These are phyloP conservation scores for Ormyrus nitidulus DNA, from an alignment of 2,888 invertebrate genomes.

Conservation along the genomic window DNA sequence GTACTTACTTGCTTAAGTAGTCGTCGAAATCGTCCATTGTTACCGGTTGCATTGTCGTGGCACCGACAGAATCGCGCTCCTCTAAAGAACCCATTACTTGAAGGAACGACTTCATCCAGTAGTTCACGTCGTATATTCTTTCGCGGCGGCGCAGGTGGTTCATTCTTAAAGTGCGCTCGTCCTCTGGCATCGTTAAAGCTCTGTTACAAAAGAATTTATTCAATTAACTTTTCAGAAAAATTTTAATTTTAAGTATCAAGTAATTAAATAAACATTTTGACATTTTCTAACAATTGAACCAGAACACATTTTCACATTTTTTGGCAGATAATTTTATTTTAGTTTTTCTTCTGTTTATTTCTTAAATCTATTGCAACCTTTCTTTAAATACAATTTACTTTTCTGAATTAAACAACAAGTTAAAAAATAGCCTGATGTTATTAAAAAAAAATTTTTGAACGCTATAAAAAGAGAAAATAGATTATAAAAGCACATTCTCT, in stretches of 20 bases:
- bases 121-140: slow-evolving; percentile 88
- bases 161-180: slow-evolving; percentile 91
- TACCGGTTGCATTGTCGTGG: slow-evolving; percentile 92
- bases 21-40: slow-evolving; percentile 94
- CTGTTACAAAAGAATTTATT: slow-evolving; percentile 70
- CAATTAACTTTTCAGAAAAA: not conserved
- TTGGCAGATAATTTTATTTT: too few species aligned
- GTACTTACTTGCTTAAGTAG: slow-evolving; percentile 87
- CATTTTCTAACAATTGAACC: too few species aligned
- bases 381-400: too few species aligned
- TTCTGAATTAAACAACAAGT: not conserved
- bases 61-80: slow-evolving; percentile 88
- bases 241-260: not conserved
- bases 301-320: too few species aligned
- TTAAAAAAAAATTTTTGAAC: not conserved
- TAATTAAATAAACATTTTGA: too few species aligned
- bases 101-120: slow-evolving; percentile 92
- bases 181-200: slow-evolving; percentile 93
- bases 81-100: slow-evolving; percentile 91
- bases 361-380: too few species aligned
- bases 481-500: not conserved
- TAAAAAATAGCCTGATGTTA: not conserved
- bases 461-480: not conserved
- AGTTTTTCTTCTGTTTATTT: too few species aligned
- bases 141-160: slow-evolving; percentile 89